These are phyloP conservation scores for Uropetala carovei DNA, from an alignment of 2,888 invertebrate species.

Conservation along the genomic window DNA sequence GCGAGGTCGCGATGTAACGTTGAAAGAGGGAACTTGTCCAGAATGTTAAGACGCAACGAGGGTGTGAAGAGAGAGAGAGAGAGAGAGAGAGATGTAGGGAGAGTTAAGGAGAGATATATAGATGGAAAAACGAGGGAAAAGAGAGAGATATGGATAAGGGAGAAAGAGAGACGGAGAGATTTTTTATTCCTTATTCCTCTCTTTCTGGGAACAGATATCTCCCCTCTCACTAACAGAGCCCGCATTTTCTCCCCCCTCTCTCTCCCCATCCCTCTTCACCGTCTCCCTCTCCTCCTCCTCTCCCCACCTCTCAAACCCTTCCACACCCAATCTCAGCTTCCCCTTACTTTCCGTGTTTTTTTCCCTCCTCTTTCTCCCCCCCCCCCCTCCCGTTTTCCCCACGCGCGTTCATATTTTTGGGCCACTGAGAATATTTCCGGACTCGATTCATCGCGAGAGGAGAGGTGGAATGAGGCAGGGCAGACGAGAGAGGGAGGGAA, in stretches of 20 bases:
- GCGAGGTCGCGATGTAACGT: no score
- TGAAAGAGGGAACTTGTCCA: no score
- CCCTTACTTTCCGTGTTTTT: neutral
- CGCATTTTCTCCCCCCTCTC: neutral
- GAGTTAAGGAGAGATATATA: neutral
- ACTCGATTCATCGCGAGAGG: constrained; percentile 55
- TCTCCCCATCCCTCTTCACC: neutral
- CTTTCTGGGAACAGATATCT: neutral
- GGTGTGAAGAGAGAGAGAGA: no score
- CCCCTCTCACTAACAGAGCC: neutral
- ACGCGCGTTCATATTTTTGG: constrained; percentile 59
- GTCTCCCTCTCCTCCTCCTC: neutral
- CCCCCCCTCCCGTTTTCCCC: neutral
- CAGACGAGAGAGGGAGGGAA: neutral
- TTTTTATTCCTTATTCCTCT: neutral
- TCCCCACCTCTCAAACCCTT: constrained; percentile 1
- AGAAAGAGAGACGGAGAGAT: neutral
- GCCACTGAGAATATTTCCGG: constrained; percentile 59
- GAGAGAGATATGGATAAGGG: neutral
- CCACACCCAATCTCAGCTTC: constrained; percentile 36
- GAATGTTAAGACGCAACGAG: no score
- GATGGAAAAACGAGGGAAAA: neutral
- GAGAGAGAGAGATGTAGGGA: neutral
- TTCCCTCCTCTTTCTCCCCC: no score
- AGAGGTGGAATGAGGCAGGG: neutral